Evolutionary conservation across 2,113 vertebrate species (phyloP).

Genomic region (Hystrix brachyura): DNA sequence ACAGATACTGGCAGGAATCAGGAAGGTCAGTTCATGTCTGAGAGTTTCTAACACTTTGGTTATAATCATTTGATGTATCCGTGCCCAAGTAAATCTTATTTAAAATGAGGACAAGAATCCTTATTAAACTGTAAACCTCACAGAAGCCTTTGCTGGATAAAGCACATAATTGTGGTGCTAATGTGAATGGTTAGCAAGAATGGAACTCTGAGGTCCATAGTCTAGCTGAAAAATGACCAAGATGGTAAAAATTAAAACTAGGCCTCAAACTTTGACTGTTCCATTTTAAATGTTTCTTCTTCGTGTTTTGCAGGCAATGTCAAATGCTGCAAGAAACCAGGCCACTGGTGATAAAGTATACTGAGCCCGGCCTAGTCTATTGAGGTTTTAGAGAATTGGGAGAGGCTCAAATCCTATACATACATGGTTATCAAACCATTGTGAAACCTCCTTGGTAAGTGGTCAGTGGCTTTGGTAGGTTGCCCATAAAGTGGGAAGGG

Average conservation of each 20-base stretch:
- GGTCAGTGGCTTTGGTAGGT: conserved; percentile 30
- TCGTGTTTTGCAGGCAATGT: conserved; percentile 18
- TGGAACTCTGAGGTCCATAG: not conserved
- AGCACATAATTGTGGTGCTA: not conserved
- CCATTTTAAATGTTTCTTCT: conserved; percentile 20
- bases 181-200: not conserved
- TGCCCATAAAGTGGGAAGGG: not conserved
- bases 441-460: conserved; percentile 68
- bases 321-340: conserved; percentile 37
- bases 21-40: not conserved
- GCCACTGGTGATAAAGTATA: conserved; percentile 4
- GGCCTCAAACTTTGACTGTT: conserved; percentile 55
- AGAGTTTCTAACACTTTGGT: not conserved
- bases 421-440: conserved; percentile 1
- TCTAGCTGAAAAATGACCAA: not conserved
- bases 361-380: not conserved
- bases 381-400: conserved; percentile 59
- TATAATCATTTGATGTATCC: conserved; percentile 26
- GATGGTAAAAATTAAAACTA: conserved; percentile 35
- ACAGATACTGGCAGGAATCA: not conserved
- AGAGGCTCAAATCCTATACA: not conserved
- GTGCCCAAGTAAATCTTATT: not conserved
- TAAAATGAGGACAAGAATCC: conserved; percentile 12
- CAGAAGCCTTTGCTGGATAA: not conserved
- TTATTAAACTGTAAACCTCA: not conserved